Conservation (phyloP, 2,888 invertebrate genomes). For the Ochropleura leucogaster region DNA sequence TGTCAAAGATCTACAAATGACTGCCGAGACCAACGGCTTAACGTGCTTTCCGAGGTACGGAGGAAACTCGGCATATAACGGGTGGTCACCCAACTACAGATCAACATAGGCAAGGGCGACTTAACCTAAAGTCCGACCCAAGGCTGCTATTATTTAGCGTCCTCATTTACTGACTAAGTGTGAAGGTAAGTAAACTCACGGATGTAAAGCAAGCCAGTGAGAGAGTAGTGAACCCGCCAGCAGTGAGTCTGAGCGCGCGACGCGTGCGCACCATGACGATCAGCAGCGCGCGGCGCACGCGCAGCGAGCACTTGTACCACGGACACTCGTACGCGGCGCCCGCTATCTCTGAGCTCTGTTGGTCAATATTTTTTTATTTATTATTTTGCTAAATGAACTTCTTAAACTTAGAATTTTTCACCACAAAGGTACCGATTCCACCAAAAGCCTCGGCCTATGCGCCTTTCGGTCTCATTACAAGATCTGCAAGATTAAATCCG, state of each 20-base stretch:
- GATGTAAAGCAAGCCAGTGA: slow-evolving; percentile 84
- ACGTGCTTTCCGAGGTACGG: no score
- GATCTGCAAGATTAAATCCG: no score
- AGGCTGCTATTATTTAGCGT: no score
- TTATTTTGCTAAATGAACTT: not conserved
- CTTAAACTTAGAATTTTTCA: no score
- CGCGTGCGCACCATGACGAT: slow-evolving; percentile 78
- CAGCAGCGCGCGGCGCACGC: slow-evolving; percentile 76
- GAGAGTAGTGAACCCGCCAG: slow-evolving; percentile 84
- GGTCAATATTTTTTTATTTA: not conserved
- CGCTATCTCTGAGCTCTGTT: slow-evolving; percentile 80
- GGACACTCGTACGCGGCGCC: slow-evolving; percentile 81
- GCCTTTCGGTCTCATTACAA: no score
- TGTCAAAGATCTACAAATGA: no score
- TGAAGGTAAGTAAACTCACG: slow-evolving; percentile 67
- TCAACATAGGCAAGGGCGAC: no score
- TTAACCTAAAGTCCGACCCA: no score
- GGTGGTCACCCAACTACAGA: no score
- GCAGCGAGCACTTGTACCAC: slow-evolving; percentile 79
- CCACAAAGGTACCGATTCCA: not conserved
- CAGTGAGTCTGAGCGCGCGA: slow-evolving; percentile 76
- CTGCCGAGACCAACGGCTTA: no score
- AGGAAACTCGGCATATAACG: no score
- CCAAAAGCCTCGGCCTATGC: not conserved
- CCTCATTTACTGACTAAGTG: not conserved